Conservation (phyloP, 1,140 invertebrate genomes). For the Pseudachorutes palmiensis region DNA sequence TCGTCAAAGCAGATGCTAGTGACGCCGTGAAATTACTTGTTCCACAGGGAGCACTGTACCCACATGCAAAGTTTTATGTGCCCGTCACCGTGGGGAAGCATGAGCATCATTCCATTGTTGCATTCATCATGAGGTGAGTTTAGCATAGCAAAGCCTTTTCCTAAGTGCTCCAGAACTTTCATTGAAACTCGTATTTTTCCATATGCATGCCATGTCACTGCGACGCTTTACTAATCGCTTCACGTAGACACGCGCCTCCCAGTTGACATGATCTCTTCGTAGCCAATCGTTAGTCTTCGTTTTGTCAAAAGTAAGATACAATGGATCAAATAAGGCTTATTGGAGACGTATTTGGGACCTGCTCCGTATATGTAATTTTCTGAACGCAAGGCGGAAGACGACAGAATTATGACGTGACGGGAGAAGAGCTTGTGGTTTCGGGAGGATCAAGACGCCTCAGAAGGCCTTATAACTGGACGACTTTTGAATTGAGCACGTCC, state of each 20-base stretch:
- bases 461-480: no score
- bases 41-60: slow-evolving; percentile 76
- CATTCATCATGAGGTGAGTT: slow-evolving; percentile 70
- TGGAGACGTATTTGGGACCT: not conserved
- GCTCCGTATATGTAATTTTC: slow-evolving; percentile 8
- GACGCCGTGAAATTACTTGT: slow-evolving; percentile 69
- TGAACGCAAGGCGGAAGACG: not conserved
- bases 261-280: not conserved
- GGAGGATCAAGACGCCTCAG: not conserved
- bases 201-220: no score
- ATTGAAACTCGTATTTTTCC: no score
- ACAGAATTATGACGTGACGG: not conserved
- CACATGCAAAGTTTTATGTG: slow-evolving; percentile 74
- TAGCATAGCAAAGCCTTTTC: no score
- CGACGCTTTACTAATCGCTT: no score
- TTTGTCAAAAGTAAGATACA: slow-evolving; percentile 4
- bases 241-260: no score
- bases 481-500: not conserved
- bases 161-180: no score
- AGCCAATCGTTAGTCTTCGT: not conserved
- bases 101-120: slow-evolving; percentile 52
- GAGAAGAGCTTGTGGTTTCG: no score
- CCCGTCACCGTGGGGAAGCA: slow-evolving; percentile 65
- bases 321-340: no score
- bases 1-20: slow-evolving; percentile 60